Evolutionary conservation across 2,797 vertebrate species (phyloP).

Genomic region (Enteromius argenteus): DNA sequence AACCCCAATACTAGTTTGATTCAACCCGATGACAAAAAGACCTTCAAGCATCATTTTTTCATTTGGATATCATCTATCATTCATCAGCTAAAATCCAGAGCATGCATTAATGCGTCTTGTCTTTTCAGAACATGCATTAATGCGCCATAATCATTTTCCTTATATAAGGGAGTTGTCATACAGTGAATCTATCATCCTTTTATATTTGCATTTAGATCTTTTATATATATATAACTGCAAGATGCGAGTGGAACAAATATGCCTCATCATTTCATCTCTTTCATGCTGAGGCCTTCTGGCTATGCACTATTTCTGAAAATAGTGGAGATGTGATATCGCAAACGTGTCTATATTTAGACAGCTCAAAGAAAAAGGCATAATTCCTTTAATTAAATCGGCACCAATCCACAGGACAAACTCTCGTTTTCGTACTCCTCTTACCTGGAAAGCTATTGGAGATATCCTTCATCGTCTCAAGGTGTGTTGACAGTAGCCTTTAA

Average conservation of each 20-base stretch:
- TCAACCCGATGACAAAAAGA: conserved; percentile 66
- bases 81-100: conserved; percentile 64
- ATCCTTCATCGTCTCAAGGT: conserved; percentile 71
- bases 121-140: conserved; percentile 43
- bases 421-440: conserved; percentile 48
- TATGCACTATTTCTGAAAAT: conserved; percentile 57
- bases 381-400: conserved; percentile 74
- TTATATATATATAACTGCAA: conserved; percentile 57
- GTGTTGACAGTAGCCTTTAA: conserved; percentile 74
- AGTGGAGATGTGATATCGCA: conserved; percentile 60
- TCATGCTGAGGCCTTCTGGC: conserved; percentile 64
- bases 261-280: conserved; percentile 64
- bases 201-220: conserved; percentile 55
- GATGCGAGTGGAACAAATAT: conserved; percentile 43
- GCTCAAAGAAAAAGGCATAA: conserved; percentile 70
- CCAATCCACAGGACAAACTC: conserved; percentile 56
- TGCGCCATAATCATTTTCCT: conserved; percentile 42
- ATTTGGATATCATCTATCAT: conserved; percentile 66
- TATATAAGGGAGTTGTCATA: conserved; percentile 52
- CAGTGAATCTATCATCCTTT: conserved; percentile 52
- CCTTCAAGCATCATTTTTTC: conserved; percentile 63
- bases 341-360: conserved; percentile 71
- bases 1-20: conserved; percentile 64
- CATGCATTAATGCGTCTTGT: conserved; percentile 54
- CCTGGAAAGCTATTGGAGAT: conserved; percentile 55